A percentile compares a stretch with the other conserved stretches of the same genome.
Evolutionary conservation across 2,797 vertebrate species (phyloP).

Genomic region (Miichthys miiuy): DNA sequence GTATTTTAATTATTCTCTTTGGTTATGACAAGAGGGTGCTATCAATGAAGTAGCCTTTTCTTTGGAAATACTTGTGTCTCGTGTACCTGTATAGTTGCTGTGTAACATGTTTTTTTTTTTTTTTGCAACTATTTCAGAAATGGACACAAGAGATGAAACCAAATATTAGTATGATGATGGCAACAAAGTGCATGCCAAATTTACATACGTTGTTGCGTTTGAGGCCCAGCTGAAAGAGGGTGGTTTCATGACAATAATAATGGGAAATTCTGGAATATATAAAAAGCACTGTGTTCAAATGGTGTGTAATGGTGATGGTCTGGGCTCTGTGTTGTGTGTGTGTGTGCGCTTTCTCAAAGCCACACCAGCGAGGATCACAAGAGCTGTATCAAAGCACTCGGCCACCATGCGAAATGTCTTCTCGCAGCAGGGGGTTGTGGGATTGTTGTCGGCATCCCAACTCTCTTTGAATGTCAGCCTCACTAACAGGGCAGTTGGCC

Average conservation of each 20-base stretch:
- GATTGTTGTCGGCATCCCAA: slow-evolving; percentile 81
- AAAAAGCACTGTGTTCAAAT: slow-evolving; percentile 72
- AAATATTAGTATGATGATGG: slow-evolving; percentile 19
- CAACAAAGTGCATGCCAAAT: slow-evolving; percentile 41
- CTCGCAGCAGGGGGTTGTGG: slow-evolving; percentile 80
- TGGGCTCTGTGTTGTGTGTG: slow-evolving; percentile 60
- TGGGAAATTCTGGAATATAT: slow-evolving; percentile 72
- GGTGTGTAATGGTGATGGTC: slow-evolving; percentile 75
- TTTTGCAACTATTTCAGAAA: slow-evolving; percentile 30
- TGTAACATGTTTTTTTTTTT: neutral
- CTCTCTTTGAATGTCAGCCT: slow-evolving; percentile 85
- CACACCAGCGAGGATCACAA: slow-evolving; percentile 82
- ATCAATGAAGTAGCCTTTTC: slow-evolving; percentile 38
- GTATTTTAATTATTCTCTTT: slow-evolving; percentile 67
- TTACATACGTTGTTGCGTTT: slow-evolving; percentile 47
- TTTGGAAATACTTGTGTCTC: slow-evolving; percentile 22
- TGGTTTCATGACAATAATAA: slow-evolving; percentile 66
- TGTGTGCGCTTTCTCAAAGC: slow-evolving; percentile 73
- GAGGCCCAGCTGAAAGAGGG: slow-evolving; percentile 35
- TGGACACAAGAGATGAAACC: slow-evolving; percentile 24
- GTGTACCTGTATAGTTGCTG: slow-evolving; percentile 4
- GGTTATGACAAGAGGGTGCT: slow-evolving; percentile 49
- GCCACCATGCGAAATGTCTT: slow-evolving; percentile 84
- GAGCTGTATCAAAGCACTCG: slow-evolving; percentile 82
- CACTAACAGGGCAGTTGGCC: slow-evolving; percentile 82